Conservation (phyloP, 1,140 invertebrate species). For the Pseudomyrmex gracilis region DNA sequence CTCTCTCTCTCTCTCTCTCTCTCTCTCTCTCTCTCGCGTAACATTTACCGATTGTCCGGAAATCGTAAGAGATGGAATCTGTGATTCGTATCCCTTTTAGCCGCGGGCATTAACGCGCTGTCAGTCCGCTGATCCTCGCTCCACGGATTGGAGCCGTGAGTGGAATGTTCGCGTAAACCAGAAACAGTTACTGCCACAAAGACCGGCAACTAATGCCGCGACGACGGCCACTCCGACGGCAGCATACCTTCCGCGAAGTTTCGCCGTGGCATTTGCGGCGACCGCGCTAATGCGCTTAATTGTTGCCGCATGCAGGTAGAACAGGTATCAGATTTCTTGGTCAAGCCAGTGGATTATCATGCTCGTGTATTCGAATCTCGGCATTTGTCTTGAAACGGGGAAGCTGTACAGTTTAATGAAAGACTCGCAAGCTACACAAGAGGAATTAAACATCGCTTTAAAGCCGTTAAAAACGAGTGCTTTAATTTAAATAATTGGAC, state of each 20-base stretch:
- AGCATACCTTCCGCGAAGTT: conserved; percentile 44
- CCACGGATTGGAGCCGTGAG: conserved; percentile 56
- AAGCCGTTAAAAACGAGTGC: neutral
- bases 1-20: neutral
- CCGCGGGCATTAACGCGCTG: conserved; percentile 60
- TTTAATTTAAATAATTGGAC: neutral
- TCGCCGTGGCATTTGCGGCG: neutral
- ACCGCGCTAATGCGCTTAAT: conserved; percentile 67
- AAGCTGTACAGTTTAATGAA: neutral
- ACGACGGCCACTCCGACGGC: conserved; percentile 51
- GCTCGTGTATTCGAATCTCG: neutral
- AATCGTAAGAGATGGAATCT: conserved; percentile 22
- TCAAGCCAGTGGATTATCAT: neutral
- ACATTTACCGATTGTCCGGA: neutral
- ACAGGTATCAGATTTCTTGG: conserved; percentile 43
- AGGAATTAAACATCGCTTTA: neutral
- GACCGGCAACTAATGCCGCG: conserved; percentile 66
- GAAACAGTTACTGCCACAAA: conserved; percentile 66
- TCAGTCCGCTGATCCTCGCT: conserved; percentile 64
- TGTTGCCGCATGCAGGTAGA: conserved; percentile 41
- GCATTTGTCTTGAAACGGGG: neutral
- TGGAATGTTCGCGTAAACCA: conserved; percentile 63
- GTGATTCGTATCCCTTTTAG: conserved; percentile 58
- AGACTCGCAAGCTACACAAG: neutral
- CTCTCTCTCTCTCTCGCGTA: neutral